Base-by-base conservation (phyloP, 2,888 invertebrate genomes). In the Monopis laevigella region DNA sequence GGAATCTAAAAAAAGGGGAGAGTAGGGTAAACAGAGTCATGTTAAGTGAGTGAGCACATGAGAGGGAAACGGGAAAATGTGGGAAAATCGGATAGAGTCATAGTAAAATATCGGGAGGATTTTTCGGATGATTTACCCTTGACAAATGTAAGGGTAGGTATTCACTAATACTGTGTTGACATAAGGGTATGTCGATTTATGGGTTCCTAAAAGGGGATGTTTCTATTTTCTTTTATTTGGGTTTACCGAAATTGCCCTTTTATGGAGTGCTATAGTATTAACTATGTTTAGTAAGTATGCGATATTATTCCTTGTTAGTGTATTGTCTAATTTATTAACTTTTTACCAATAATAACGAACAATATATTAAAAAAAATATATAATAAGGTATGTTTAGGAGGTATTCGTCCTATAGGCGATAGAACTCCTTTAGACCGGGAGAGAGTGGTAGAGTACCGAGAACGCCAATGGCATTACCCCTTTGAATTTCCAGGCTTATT, bases 21-120 rank as follows among this genome's bases (percentile, higher is more conserved):
- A 58, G 68, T 63, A 71, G 65, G 68, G 75, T 74, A 78, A 78
- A 77, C 72, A 77, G 64, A 69, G 65, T 70, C 77, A 77, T 77
- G 75, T 77, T 77, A 78, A 80, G 74, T 78, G 78, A 77, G 75
- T 78, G 78, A 77, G 75, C 78, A 78, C 77, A 80, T 75, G 78
- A 77, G 75, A 75, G 77, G 77, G 74, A 66, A 74, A 71, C 60
- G 71, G 62, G 71, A 75, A 78, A 80, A 78, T 74, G 75, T 80
- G 77, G 73, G 75, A 77, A 78, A 77, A 77, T 66, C 75, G 77
- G 78, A 78, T 80, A 78, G 75, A 77, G 78, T 78, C 77, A 63
- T 78, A n/a, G n/a, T n/a, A n/a, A n/a, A n/a, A 75, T 75, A 77
- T 75, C 73, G 74, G 74, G 55, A 54, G 78, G 75, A 77, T 78